Conservation (phyloP, 2,113 vertebrate genomes). For the Propithecus coquereli region DNA sequence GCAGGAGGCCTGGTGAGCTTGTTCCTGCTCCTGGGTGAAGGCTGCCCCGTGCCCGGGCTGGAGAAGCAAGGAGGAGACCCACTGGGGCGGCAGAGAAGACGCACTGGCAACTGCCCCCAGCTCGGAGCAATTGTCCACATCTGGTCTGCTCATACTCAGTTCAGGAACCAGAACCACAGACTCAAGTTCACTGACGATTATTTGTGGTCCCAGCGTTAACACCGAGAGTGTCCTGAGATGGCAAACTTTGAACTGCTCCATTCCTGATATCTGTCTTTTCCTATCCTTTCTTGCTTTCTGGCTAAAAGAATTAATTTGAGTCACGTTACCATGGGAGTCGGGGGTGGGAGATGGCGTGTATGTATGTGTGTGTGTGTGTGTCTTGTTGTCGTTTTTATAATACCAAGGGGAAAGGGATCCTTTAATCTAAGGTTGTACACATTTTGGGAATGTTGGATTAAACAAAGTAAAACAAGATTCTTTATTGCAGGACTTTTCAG, state of each 20-base stretch:
- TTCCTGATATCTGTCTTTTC: fast-evolving
- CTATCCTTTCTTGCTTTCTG: background rate
- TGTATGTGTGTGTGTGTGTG: too few species aligned
- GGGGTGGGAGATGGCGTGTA: too few species aligned
- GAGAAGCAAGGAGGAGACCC: too few species aligned
- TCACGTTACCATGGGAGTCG: background rate
- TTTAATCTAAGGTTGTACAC: background rate
- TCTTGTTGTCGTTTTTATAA: too few species aligned
- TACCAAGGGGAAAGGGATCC: background rate
- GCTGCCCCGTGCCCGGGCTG: background rate
- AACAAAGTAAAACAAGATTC: background rate
- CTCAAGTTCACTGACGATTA: background rate
- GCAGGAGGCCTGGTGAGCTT: background rate
- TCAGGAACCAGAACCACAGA: background rate
- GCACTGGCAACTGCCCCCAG: fast-evolving
- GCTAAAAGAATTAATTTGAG: background rate
- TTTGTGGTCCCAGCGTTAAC: background rate
- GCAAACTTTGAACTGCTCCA: background rate
- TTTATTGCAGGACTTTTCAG: background rate
- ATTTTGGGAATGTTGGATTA: background rate
- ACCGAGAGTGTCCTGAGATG: background rate
- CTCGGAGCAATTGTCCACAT: fast-evolving
- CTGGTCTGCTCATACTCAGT: background rate
- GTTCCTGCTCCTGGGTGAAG: background rate
- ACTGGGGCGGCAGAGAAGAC: background rate